Evolutionary conservation across 2,888 invertebrate genomes (phyloP).

Genomic region (Drosophila anceps): DNA sequence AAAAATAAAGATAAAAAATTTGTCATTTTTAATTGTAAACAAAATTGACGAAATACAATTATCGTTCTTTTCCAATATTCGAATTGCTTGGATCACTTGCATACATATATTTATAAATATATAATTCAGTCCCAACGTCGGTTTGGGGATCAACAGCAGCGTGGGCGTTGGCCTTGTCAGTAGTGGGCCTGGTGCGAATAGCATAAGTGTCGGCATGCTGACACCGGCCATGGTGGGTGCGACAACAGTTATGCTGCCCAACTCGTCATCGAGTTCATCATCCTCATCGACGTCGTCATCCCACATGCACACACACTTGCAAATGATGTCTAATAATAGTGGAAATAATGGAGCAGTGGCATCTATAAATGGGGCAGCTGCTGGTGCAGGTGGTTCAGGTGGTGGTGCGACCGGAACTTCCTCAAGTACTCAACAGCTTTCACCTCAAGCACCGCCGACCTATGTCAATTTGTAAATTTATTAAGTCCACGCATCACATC

Average conservation of each 20-base stretch:
- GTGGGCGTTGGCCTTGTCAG: conserved; percentile 46
- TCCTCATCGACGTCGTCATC: conserved; percentile 83
- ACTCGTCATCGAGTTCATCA: conserved; percentile 83
- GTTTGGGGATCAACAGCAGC: conserved; percentile 60
- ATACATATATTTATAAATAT: conserved; percentile 3
- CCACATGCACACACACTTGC: conserved; percentile 81
- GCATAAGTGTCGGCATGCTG: conserved; percentile 72
- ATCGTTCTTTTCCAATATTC: conserved; percentile 28
- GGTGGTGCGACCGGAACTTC: conserved; percentile 71
- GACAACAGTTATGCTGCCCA: conserved; percentile 84
- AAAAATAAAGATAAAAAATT: conserved; percentile 5
- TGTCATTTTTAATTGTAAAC: conserved; percentile 16
- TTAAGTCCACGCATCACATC: not conserved
- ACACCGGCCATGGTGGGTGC: conserved; percentile 83
- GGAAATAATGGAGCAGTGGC: conserved; percentile 59
- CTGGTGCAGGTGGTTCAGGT: not conserved
- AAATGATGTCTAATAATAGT: conserved; percentile 70
- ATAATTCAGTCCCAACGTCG: conserved; percentile 67
- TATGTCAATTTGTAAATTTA: conserved; percentile 92
- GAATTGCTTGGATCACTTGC: conserved; percentile 33
- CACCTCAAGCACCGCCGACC: conserved; percentile 95
- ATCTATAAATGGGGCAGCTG: conserved; percentile 43
- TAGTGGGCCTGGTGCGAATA: conserved; percentile 56
- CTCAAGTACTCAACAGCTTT: conserved; percentile 88
- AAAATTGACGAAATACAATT: conserved; percentile 34